Conservation (phyloP, 2,888 invertebrate species). For the Mythimna loreyi region DNA sequence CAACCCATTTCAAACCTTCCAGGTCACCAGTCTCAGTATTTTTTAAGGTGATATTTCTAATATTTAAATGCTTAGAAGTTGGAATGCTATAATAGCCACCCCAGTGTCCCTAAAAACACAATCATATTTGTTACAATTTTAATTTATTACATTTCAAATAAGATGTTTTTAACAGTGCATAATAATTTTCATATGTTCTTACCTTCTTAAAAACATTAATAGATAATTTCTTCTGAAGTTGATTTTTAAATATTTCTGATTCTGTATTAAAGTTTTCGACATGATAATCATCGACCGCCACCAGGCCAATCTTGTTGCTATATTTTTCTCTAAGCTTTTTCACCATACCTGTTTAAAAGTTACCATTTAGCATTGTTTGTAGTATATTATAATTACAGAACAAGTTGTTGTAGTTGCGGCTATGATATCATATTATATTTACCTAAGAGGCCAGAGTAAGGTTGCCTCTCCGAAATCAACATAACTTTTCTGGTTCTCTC, state of each 20-base stretch:
- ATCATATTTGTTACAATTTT: neutral
- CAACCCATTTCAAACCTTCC: constrained; percentile 93
- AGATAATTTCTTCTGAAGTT: constrained; percentile 91
- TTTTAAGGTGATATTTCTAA: constrained; percentile 91
- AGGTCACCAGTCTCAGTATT: constrained; percentile 92
- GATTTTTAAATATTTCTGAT: constrained; percentile 85
- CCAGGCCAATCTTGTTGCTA: constrained; percentile 82
- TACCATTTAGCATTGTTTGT: neutral
- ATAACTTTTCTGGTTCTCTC: constrained; percentile 69
- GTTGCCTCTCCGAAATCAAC: constrained; percentile 74
- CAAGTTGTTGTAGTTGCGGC: neutral
- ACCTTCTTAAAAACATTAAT: constrained; percentile 91
- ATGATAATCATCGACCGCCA: constrained; percentile 85
- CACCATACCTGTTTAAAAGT: constrained; percentile 89
- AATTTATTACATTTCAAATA: neutral
- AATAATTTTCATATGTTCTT: constrained; percentile 10
- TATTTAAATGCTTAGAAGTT: constrained; percentile 49
- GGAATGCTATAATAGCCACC: constrained; percentile 74
- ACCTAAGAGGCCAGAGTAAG: constrained; percentile 76
- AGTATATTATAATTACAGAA: neutral
- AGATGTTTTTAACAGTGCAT: neutral
- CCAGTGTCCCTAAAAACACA: constrained; percentile 76
- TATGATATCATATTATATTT: constrained; percentile 12
- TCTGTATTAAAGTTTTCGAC: constrained; percentile 88
- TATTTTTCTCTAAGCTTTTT: constrained; percentile 92